phyloP scores from a whole-genome alignment of 2,113 vertebrate genomes.

The Anthoscopus minutus region DNA sequence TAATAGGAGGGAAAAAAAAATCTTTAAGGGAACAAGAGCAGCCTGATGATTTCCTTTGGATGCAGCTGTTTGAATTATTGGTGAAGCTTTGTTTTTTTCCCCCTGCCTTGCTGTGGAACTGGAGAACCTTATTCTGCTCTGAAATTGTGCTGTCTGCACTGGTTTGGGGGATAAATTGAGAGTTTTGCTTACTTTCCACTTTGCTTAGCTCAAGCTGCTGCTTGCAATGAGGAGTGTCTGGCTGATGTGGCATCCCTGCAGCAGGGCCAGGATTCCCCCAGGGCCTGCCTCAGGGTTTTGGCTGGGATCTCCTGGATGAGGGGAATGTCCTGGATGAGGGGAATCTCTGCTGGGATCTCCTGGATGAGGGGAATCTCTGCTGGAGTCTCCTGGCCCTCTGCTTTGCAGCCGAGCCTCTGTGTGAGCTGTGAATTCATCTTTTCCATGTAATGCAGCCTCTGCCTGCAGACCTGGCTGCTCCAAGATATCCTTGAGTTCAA shows the following conservation, averaged over 20 bases:
- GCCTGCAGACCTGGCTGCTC: not conserved
- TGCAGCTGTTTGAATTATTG: not conserved
- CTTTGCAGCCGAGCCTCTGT: not conserved
- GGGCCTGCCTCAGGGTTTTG: not conserved
- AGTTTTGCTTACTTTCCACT: not conserved
- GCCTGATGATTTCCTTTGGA: not conserved
- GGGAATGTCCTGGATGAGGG: not conserved
- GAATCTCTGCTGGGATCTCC: not conserved
- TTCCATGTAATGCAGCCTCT: accelerated
- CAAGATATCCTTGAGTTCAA: not conserved
- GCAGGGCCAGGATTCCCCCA: accelerated
- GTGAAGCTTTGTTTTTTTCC: not conserved
- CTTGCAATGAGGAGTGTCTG: not conserved
- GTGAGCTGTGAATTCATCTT: not conserved
- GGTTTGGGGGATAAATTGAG: not conserved
- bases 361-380: not conserved
- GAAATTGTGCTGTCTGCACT: not conserved
- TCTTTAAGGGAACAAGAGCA: not conserved
- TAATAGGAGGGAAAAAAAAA: not conserved
- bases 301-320: not conserved
- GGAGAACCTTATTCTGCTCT: not conserved
- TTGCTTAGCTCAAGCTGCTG: not conserved
- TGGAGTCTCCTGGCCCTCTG: not conserved
- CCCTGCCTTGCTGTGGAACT: not conserved
- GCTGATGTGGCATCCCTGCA: not conserved